Evolutionary conservation across 2,797 vertebrate species (phyloP).

Genomic region (Naso thynnoides): DNA sequence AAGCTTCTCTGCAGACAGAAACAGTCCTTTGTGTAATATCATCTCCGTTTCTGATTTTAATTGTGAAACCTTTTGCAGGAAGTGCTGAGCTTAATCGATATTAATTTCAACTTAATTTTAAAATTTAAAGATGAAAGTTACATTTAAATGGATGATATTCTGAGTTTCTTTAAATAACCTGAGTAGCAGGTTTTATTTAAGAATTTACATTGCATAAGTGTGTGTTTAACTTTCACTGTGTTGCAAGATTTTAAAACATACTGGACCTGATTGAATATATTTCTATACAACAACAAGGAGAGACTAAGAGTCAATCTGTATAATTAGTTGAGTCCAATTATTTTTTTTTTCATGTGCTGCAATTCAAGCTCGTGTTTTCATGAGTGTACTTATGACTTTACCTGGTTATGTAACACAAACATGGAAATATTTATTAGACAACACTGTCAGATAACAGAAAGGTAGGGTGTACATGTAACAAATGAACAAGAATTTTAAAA

Average conservation of each 20-base stretch:
- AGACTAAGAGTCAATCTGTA: too few species aligned
- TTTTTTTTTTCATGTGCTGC: too few species aligned
- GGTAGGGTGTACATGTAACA: neutral
- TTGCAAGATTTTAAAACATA: too few species aligned
- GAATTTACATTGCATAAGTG: too few species aligned
- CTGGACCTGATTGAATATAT: too few species aligned
- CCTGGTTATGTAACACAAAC: too few species aligned
- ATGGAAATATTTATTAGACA: neutral
- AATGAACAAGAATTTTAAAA: constrained; percentile 29
- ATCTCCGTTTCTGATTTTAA: neutral
- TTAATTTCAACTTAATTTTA: neutral
- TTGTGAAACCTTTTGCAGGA: neutral
- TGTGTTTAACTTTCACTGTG: too few species aligned
- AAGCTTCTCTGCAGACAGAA: neutral
- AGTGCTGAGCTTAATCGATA: neutral
- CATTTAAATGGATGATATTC: neutral
- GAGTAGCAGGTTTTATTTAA: too few species aligned
- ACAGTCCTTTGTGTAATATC: neutral
- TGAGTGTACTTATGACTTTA: too few species aligned
- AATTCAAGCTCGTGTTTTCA: too few species aligned
- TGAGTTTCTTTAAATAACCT: neutral
- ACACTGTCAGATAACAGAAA: constrained; percentile 1
- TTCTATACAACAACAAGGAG: too few species aligned
- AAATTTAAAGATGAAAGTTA: neutral
- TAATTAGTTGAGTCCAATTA: too few species aligned